Evolutionary conservation across 2,113 vertebrate genomes (phyloP).

Genomic region (Albula glossodonta): DNA sequence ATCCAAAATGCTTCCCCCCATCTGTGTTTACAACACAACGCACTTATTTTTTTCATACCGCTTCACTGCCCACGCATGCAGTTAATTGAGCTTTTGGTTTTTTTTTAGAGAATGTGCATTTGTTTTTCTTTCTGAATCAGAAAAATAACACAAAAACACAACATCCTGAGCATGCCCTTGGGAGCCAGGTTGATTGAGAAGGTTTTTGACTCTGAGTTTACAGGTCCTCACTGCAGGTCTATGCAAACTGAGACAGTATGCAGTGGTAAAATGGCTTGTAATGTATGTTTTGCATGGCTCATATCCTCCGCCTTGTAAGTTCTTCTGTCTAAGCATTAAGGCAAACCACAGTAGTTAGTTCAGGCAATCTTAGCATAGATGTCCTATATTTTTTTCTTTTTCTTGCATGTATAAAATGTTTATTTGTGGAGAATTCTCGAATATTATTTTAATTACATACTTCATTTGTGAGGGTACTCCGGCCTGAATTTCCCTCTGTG

Average conservation of each 20-base stretch:
- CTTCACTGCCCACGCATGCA: slow-evolving; percentile 63
- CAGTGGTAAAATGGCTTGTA: neutral
- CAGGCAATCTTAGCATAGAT: too few relatives aligned
- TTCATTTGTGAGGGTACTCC: neutral
- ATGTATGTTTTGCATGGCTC: neutral
- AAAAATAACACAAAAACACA: slow-evolving; percentile 53
- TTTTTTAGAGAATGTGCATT: slow-evolving; percentile 37
- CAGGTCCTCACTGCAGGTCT: neutral
- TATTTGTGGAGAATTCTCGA: neutral
- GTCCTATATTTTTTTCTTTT: neutral
- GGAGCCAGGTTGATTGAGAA: slow-evolving; percentile 55
- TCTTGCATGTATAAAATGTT: neutral
- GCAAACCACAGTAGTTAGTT: neutral
- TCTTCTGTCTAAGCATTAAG: neutral
- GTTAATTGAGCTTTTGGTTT: neutral
- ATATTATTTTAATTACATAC: neutral
- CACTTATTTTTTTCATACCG: slow-evolving; percentile 52
- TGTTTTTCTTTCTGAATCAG: slow-evolving; percentile 59
- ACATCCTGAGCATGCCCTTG: slow-evolving; percentile 50
- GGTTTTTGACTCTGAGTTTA: neutral
- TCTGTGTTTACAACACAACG: slow-evolving; percentile 34
- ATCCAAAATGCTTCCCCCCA: slow-evolving; percentile 26
- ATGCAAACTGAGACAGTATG: slow-evolving; percentile 24
- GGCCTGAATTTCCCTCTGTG: too few relatives aligned
- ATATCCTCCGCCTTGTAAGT: too few relatives aligned